phyloP scores from a whole-genome alignment of 2,888 invertebrate genomes.

The Pomacea canaliculata region DNA sequence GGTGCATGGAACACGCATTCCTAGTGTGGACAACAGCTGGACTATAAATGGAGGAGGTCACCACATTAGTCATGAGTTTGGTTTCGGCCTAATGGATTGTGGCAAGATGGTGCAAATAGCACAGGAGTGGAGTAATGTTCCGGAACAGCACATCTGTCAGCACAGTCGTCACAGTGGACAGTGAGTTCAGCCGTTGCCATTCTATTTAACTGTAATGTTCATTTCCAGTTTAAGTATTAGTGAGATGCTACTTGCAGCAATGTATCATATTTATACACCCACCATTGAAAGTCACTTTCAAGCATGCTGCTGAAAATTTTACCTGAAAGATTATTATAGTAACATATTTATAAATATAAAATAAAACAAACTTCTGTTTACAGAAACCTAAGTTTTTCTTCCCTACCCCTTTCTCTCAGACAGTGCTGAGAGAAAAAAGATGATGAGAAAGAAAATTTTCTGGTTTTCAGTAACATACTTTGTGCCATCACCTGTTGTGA shows the following conservation, averaged over 20 bases:
- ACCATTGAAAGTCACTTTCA: background rate
- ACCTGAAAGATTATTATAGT: too few species aligned
- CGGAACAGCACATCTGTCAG: slow-evolving; percentile 66
- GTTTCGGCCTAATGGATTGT: slow-evolving; percentile 68
- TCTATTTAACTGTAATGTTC: background rate
- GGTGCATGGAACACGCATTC: slow-evolving; percentile 59
- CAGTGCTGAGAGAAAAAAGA: too few species aligned
- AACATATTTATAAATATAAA: too few species aligned
- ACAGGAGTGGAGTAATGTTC: slow-evolving; percentile 63
- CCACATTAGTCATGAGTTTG: slow-evolving; percentile 64
- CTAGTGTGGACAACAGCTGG: slow-evolving; percentile 73
- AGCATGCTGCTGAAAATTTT: too few species aligned
- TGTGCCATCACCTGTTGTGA: too few species aligned
- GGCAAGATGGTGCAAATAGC: slow-evolving; percentile 65
- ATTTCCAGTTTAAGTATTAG: background rate
- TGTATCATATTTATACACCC: background rate
- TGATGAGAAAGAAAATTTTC: too few species aligned
- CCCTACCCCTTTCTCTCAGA: too few species aligned
- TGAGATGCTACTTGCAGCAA: background rate
- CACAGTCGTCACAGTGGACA: slow-evolving; percentile 27
- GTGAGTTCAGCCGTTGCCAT: slow-evolving; percentile 35
- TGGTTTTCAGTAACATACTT: too few species aligned
- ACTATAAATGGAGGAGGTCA: slow-evolving; percentile 64
- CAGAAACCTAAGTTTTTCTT: too few species aligned
- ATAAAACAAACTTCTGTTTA: too few species aligned